A percentile compares a stretch with the other conserved stretches of the same genome.
Evolutionary conservation across 1,140 invertebrate species (phyloP).

Genomic region (Procambarus clarkii): DNA sequence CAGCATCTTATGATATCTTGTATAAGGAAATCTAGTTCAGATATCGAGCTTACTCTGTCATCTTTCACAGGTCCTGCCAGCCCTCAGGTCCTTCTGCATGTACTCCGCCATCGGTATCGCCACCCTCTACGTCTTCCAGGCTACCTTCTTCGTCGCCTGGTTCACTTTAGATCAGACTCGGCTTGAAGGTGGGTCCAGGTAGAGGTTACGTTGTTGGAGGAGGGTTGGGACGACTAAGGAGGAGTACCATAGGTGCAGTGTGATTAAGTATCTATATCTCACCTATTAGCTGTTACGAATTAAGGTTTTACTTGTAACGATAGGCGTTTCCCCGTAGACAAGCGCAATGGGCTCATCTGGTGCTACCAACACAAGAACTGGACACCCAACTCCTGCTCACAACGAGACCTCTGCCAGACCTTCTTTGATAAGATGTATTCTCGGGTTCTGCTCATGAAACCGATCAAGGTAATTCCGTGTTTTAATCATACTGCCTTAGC

Average conservation of each 20-base stretch:
- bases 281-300: no score
- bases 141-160: slow-evolving; percentile 80
- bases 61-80: slow-evolving; percentile 77
- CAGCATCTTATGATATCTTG: no score
- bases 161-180: slow-evolving; percentile 79
- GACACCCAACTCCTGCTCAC: slow-evolving; percentile 77
- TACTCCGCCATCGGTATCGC: slow-evolving; percentile 78
- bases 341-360: slow-evolving; percentile 77
- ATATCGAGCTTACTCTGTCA: neutral
- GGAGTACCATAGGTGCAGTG: no score
- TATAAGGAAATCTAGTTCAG: no score
- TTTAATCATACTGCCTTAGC: no score
- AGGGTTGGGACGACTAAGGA: no score
- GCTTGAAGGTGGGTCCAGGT: slow-evolving; percentile 73
- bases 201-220: no score
- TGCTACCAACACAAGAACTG: slow-evolving; percentile 76
- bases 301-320: no score
- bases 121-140: slow-evolving; percentile 78
- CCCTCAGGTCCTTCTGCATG: slow-evolving; percentile 78
- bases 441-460: slow-evolving; percentile 76
- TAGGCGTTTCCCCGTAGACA: neutral
- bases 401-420: slow-evolving; percentile 76
- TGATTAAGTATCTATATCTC: no score
- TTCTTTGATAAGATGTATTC: slow-evolving; percentile 78
- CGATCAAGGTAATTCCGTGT: slow-evolving; percentile 75